A percentile compares a stretch with the other conserved stretches of the same genome.
Evolutionary conservation across 2,797 vertebrate species (phyloP).

Genomic region (Momotus momota): DNA sequence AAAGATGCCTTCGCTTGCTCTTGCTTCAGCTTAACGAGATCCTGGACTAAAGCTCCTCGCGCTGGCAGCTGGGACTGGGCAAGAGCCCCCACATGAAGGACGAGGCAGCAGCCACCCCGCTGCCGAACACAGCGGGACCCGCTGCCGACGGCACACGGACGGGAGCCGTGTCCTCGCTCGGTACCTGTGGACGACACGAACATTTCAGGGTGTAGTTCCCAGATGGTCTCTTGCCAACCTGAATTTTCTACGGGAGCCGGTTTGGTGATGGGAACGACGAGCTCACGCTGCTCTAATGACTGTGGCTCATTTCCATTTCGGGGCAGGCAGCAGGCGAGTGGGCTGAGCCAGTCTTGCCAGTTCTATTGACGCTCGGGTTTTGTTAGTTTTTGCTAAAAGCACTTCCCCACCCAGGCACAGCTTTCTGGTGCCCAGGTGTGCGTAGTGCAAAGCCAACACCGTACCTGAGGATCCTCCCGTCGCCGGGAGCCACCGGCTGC

Average conservation of each 20-base stretch:
- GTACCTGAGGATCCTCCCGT: neutral
- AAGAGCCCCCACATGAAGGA: neutral
- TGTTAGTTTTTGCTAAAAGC: neutral
- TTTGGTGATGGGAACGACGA: neutral
- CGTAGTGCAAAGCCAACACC: neutral
- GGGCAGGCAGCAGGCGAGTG: neutral
- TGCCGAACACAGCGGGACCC: no score
- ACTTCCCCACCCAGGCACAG: fast-evolving
- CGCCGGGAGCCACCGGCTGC: neutral
- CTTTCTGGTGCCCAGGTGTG: neutral
- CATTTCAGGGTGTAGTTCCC: neutral
- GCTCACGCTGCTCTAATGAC: neutral
- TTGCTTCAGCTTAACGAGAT: neutral
- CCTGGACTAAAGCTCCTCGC: neutral
- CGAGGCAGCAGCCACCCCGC: neutral
- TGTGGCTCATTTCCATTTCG: neutral
- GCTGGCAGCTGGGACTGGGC: neutral
- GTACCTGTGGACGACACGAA: neutral
- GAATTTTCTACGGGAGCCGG: neutral
- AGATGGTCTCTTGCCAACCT: fast-evolving
- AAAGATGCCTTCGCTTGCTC: neutral
- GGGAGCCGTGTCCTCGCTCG: fast-evolving
- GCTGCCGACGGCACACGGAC: neutral
- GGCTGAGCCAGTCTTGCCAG: neutral
- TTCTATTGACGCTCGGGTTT: neutral